These are phyloP conservation scores for Hesperia comma DNA, from an alignment of 2,888 invertebrate genomes.

Conservation along the genomic window DNA sequence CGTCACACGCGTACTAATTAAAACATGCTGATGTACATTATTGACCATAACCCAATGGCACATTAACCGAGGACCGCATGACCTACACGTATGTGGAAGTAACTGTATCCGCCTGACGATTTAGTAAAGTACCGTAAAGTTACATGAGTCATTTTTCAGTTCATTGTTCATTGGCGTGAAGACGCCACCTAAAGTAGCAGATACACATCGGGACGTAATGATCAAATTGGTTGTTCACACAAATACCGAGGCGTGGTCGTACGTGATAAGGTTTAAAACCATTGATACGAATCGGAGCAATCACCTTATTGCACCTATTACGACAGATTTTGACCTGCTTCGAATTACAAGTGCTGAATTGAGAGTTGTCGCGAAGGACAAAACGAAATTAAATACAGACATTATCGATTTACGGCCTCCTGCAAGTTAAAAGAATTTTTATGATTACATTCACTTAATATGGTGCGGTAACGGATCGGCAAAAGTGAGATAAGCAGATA, in stretches of 20 bases:
- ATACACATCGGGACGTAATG: constrained; percentile 74
- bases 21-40: constrained; percentile 39
- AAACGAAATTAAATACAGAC: constrained; percentile 20
- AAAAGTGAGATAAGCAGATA: no score
- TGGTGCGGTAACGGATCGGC: no score
- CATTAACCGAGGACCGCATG: constrained; percentile 46
- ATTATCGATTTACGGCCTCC: constrained; percentile 23
- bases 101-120: constrained; percentile 56
- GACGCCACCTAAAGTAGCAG: constrained; percentile 61
- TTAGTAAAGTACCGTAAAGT: constrained; percentile 59
- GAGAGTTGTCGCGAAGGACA: constrained; percentile 32
- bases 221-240: constrained; percentile 71
- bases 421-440: constrained; percentile 5
- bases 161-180: constrained; percentile 62
- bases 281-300: constrained; percentile 60
- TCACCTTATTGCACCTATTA: constrained; percentile 54
- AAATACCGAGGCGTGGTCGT: constrained; percentile 58
- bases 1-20: constrained; percentile 45
- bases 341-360: constrained; percentile 40
- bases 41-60: constrained; percentile 45
- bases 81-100: constrained; percentile 59
- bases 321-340: constrained; percentile 44
- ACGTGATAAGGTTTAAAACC: constrained; percentile 67
- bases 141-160: constrained; percentile 74
- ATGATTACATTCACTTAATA: no score